Evolutionary conservation across 2,113 vertebrate genomes (phyloP), one percentile per base, ranked within the genome.

Genomic region (Lophotis ruficrista): DNA sequence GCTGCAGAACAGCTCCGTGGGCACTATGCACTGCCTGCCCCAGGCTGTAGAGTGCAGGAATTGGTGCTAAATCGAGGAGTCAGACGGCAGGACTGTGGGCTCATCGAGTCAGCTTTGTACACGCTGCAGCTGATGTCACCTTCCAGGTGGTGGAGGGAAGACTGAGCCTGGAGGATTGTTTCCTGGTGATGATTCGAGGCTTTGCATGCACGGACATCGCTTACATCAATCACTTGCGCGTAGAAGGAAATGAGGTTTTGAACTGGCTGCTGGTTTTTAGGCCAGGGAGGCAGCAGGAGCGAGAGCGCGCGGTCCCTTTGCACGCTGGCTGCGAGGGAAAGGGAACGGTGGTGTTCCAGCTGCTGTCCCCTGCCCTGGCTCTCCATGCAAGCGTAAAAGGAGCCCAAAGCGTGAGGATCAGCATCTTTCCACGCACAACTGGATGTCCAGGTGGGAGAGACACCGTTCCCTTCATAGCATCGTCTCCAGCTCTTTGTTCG

Each of bases 401-500:
- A 64, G 50, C 57, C 70, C 5, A 2, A 19, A 68, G n/a, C 0
- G 0, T 25, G 41, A 70, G 64, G 62, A 57, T 41, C 66, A 8
- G 70, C 79, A 10, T 33, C 78, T 16, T 53, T 5, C 35, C 58
- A 14, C 90, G 57, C 77, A 17, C 83, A 20, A 20, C 90, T 66
- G 77, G n/a, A 7, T 15, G 66, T 19, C 31, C 68, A 4, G 58
- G 1, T 14, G 64, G n/a, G 41, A 22, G 31, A 25, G 12, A 3
- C 53, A 2, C 45, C 6, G 4, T 15, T n/a, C 2, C 0, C 30
- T 17, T 96, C 89, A 97, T 5, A 97, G 92, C 92, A 57, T 89
- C 1, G 96, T 97, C 83, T 97, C 97, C 77, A 94, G 77, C 92
- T 97, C 96, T 19, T 78, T 85, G 43, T 1, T 62, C 10, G 88